These are phyloP conservation scores for Elanoides forficatus DNA, from an alignment of 2,113 vertebrate genomes.

Conservation along the genomic window DNA sequence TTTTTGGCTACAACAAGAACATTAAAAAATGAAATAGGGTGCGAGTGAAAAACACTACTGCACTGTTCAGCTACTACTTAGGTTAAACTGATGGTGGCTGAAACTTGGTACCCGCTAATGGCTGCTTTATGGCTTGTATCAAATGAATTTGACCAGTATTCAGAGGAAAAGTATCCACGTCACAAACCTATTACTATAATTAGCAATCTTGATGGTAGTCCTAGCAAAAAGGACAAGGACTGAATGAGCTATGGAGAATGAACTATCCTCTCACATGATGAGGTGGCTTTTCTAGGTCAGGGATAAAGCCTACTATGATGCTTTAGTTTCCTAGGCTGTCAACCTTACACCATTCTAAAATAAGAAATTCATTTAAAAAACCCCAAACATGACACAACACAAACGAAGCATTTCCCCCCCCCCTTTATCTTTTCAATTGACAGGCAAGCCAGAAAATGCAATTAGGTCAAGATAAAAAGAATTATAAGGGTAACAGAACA, in stretches of 20 bases:
- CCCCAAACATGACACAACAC: neutral
- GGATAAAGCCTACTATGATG: neutral
- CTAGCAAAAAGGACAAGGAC: constrained; percentile 22
- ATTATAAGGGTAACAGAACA: neutral
- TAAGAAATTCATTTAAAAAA: neutral
- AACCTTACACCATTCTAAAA: neutral
- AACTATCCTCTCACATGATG: constrained; percentile 5
- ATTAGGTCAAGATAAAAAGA: neutral
- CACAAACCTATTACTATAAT: constrained; percentile 3
- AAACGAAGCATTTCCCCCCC: neutral
- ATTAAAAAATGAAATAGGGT: neutral
- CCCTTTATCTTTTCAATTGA: neutral
- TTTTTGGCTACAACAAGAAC: neutral
- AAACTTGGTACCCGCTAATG: neutral
- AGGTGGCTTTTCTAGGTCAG: neutral
- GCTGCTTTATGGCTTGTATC: neutral
- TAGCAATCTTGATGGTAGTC: constrained; percentile 9
- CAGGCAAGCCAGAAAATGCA: neutral
- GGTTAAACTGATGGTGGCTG: neutral
- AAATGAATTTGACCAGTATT: neutral
- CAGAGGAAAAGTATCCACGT: neutral
- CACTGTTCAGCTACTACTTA: neutral
- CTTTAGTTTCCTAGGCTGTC: neutral
- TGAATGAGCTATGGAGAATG: neutral
- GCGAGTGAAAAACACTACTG: neutral